Evolutionary conservation across 2,113 vertebrate genomes (phyloP).

Genomic region (Clinocottus analis): DNA sequence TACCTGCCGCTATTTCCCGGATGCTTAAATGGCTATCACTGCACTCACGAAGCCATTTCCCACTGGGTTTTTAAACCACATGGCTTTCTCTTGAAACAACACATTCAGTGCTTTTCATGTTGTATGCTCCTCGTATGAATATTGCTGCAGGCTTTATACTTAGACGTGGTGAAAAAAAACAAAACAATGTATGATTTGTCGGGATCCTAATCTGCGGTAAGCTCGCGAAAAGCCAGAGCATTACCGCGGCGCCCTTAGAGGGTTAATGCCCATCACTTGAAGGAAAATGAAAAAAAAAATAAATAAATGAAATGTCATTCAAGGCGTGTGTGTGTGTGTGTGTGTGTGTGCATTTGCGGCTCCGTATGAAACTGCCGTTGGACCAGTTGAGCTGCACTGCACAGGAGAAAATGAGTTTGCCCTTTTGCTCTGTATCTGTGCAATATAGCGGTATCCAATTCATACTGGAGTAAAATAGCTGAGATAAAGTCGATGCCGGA

Average conservation of each 20-base stretch:
- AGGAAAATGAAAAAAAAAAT: conserved; percentile 37
- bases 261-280: conserved; percentile 34
- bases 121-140: neutral
- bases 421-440: conserved; percentile 42
- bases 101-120: neutral
- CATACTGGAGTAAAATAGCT: conserved; percentile 36
- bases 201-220: conserved; percentile 46
- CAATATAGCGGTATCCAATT: conserved; percentile 47
- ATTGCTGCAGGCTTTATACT: neutral
- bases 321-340: conserved; percentile 22
- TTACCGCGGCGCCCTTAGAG: neutral
- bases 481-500: conserved; percentile 44
- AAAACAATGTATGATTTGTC: conserved; percentile 35
- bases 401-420: conserved; percentile 58
- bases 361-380: neutral
- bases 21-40: neutral
- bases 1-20: neutral
- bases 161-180: neutral
- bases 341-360: conserved; percentile 29
- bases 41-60: neutral
- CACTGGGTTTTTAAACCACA: neutral
- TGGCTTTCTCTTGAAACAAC: neutral
- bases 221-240: conserved; percentile 32
- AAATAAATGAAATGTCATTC: conserved; percentile 27
- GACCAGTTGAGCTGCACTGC: conserved; percentile 19